Percentiles rank a stretch among this genome's conserved stretches.
Conservation (phyloP, 1,140 invertebrate species). For the Drosophila elegans region DNA sequence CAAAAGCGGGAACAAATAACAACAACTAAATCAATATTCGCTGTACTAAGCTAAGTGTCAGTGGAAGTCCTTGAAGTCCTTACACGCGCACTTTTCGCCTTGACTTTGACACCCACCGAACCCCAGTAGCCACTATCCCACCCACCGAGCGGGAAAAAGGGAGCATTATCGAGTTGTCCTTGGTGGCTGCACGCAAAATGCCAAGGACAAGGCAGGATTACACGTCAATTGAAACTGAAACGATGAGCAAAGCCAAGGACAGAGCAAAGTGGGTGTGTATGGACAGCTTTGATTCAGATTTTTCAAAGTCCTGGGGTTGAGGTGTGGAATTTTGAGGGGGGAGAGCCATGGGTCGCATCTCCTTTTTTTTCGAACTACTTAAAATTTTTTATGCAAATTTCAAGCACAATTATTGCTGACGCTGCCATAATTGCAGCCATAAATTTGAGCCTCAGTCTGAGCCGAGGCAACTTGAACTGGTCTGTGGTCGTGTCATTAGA, state of each 20-base stretch:
- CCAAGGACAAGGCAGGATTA: constrained; percentile 81
- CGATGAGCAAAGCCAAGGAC: constrained; percentile 59
- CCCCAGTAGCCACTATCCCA: constrained; percentile 24
- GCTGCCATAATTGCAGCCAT: constrained; percentile 78
- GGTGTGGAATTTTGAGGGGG: background rate
- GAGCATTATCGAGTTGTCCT: constrained; percentile 66
- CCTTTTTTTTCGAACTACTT: constrained; percentile 62
- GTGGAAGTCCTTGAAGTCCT: constrained; percentile 65
- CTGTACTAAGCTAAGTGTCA: constrained; percentile 48
- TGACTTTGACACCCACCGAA: constrained; percentile 73
- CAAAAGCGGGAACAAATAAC: constrained; percentile 21
- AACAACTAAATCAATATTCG: constrained; percentile 75
- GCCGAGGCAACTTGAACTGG: constrained; percentile 63
- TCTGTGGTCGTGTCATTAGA: constrained; percentile 52
- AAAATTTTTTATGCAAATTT: constrained; percentile 75
- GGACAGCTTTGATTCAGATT: constrained; percentile 35
- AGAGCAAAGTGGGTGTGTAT: constrained; percentile 54
- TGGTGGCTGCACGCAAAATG: constrained; percentile 67
- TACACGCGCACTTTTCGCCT: constrained; percentile 66
- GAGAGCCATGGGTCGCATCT: constrained; percentile 19
- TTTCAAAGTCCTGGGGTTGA: constrained; percentile 2
- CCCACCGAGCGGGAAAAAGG: constrained; percentile 1
- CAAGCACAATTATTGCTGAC: constrained; percentile 71
- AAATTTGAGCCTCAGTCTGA: constrained; percentile 56
- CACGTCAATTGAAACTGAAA: constrained; percentile 73